phyloP scores from a whole-genome alignment of 2,113 vertebrate genomes.

The Anolis sagrei region DNA sequence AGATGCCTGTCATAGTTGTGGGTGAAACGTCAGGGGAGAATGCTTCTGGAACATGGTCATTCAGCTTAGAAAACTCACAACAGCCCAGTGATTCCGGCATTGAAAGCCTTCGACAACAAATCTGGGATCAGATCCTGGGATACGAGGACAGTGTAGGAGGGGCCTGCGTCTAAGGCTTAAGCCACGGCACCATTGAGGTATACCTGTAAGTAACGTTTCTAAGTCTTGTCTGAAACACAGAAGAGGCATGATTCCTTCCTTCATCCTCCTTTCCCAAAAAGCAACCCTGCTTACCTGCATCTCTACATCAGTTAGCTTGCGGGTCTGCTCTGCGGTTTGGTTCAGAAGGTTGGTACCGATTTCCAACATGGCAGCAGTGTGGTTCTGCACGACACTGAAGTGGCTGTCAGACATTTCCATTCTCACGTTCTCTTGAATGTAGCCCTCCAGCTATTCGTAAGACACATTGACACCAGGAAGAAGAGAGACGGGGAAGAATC shows the following conservation, averaged over 20 bases:
- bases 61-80: too few species aligned
- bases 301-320: constrained; percentile 79
- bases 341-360: constrained; percentile 80
- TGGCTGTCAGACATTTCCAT: constrained; percentile 76
- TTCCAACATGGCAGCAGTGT: constrained; percentile 78
- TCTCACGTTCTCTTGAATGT: constrained; percentile 77
- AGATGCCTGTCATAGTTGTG: too few species aligned
- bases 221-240: background rate
- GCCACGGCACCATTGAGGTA: too few species aligned
- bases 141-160: too few species aligned
- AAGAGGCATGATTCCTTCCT: background rate
- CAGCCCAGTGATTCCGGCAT: too few species aligned
- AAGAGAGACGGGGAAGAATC: background rate
- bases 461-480: background rate
- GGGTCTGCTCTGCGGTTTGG: constrained; percentile 81
- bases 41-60: too few species aligned
- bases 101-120: too few species aligned
- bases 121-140: too few species aligned
- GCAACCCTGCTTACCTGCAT: constrained; percentile 72
- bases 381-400: constrained; percentile 70
- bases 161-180: too few species aligned
- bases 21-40: too few species aligned
- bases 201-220: background rate
- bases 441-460: constrained; percentile 76
- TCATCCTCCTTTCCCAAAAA: too few species aligned